phyloP scores from a whole-genome alignment of 1,140 invertebrate species.

The Phocides pigmalion region DNA sequence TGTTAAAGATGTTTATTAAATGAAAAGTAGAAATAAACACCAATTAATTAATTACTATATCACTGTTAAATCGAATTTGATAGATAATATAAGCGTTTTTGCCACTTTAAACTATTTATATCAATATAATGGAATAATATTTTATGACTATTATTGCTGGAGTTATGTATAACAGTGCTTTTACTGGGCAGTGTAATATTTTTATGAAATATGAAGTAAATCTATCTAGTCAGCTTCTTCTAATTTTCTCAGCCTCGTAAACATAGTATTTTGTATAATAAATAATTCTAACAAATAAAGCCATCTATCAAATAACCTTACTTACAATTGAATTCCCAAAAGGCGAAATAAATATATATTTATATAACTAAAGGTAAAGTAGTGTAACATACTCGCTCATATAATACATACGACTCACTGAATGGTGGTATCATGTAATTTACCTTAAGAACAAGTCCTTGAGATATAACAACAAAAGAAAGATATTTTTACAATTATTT shows the following conservation, averaged over 20 bases:
- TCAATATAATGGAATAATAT: no score
- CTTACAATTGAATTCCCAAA: slow-evolving; percentile 2
- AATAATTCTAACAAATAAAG: neutral
- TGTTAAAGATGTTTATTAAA: no score
- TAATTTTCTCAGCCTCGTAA: slow-evolving; percentile 1
- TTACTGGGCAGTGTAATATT: neutral
- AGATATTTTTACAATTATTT: no score
- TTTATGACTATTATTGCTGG: slow-evolving; percentile 5
- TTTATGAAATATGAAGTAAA: neutral
- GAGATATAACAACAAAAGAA: neutral
- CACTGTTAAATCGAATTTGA: no score
- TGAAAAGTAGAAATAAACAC: no score
- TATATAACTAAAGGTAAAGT: neutral
- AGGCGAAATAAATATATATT: neutral
- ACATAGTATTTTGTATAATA: neutral
- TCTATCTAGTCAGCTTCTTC: neutral
- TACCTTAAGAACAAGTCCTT: neutral
- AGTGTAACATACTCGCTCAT: neutral
- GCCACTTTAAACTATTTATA: no score
- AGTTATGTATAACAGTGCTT: slow-evolving; percentile 1
- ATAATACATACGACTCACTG: neutral
- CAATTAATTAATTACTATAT: no score
- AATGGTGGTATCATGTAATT: slow-evolving; percentile 1
- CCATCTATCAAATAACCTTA: neutral
- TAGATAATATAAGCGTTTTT: no score